Evolutionary conservation across 2,888 invertebrate species (phyloP), one percentile per base, ranked within the genome.

Genomic region (Scrobipalpa atriplicella): DNA sequence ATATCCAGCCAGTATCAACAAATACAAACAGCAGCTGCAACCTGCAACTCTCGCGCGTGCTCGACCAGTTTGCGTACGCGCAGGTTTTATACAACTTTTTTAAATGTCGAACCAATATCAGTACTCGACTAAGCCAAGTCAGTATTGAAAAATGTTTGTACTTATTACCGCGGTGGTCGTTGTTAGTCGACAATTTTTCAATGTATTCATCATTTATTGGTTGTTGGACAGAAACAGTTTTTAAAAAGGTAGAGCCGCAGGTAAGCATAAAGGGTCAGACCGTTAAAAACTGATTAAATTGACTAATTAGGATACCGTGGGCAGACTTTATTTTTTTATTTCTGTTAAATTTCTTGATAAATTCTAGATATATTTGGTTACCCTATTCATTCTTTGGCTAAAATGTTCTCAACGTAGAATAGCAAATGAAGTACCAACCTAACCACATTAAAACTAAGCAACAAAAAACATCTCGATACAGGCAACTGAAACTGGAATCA

Each of bases 91-190:
- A 29, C 16, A 38, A 38, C 38, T 58, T 58, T n/a, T 38, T 58
- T 38, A 58, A 58, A 56, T 36, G 36, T 56, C 52, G 18, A 52
- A 52, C 19, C 52, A 52, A 52, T 52, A 47, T 47, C 47, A n/a
- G 47, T 16, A 47, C 16, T 47, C 16, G 47, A n/a, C 47, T 47
- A 47, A 47, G 47, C 47, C 16, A 16, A n/a, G n/a, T n/a, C n/a
- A n/a, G 47, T 47, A 52, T 52, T 52, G 52, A 52, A 52, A 52
- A 52, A 52, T 52, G 19, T 29, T 29, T 56, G 54, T 56, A 56
- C 13, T 21, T 56, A 56, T 21, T 56, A 47, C 47, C 47, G 47
- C n/a, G 47, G 43, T 43, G 43, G 47, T 47, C 47, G 47, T n/a
- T 16, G 47, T 47, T 47, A 47, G 47, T 16, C 47, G 47, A n/a